Percentiles rank a stretch among this genome's conserved stretches.
These are phyloP conservation scores for Pungitius pungitius DNA, from an alignment of 2,113 vertebrate genomes.

Conservation along the genomic window DNA sequence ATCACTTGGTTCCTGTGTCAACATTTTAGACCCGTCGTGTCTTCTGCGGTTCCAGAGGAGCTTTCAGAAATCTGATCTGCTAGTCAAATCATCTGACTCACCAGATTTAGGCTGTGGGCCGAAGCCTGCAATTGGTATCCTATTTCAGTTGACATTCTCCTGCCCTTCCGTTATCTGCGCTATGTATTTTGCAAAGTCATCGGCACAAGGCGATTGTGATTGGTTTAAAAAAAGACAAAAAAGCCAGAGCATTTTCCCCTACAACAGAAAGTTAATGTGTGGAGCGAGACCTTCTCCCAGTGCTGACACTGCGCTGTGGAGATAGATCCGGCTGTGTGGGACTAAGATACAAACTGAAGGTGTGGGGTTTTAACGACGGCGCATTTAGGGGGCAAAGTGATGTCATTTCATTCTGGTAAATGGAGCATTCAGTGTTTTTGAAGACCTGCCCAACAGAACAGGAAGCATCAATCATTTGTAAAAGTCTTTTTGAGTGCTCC, in stretches of 20 bases:
- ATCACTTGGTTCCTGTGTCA: background rate
- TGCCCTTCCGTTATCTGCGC: background rate
- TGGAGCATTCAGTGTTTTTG: background rate
- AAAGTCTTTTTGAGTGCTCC: background rate
- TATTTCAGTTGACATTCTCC: background rate
- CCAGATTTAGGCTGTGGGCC: background rate
- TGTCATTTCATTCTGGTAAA: background rate
- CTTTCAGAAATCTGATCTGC: background rate
- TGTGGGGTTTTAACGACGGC: background rate
- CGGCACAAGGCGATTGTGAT: background rate
- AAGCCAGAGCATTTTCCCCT: background rate
- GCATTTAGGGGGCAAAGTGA: background rate
- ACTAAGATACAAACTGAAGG: background rate
- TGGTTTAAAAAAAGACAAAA: background rate
- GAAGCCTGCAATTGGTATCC: background rate
- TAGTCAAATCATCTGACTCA: background rate
- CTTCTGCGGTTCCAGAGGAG: background rate
- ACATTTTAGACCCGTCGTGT: background rate
- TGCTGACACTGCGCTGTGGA: background rate
- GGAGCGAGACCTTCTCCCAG: background rate
- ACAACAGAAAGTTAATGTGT: background rate
- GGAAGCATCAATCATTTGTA: background rate
- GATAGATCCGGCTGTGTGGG: background rate
- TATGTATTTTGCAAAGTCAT: background rate
- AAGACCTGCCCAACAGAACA: too few relatives aligned